Conservation (phyloP, 1,140 invertebrate species). For the Bombus pascuorum region DNA sequence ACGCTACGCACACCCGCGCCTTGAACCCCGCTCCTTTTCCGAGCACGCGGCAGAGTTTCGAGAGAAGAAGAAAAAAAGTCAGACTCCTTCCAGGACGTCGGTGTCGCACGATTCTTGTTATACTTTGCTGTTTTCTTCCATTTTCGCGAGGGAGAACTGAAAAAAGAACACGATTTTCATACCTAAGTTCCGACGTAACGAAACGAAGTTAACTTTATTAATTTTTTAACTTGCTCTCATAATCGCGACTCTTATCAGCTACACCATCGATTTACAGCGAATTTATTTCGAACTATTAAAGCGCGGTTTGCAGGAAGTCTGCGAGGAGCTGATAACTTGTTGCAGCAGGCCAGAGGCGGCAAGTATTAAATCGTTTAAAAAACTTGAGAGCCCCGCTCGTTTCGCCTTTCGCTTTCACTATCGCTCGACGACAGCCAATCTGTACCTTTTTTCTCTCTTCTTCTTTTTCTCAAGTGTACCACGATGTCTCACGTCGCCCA, state of each 20-base stretch:
- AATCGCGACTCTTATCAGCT: not conserved
- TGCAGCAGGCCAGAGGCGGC: not conserved
- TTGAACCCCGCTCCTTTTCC: conserved; percentile 39
- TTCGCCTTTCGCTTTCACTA: not conserved
- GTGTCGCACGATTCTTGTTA: not conserved
- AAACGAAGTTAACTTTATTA: not conserved
- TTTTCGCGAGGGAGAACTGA: not conserved
- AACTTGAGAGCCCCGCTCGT: not conserved
- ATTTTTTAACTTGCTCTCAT: not conserved
- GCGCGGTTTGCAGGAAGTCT: not conserved
- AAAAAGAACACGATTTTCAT: too few species aligned
- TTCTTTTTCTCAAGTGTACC: not conserved
- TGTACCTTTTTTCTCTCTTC: not conserved
- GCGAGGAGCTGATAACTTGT: conserved; percentile 22
- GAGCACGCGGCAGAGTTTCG: conserved; percentile 13
- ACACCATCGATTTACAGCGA: not conserved
- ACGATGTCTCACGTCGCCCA: not conserved
- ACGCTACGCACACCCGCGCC: conserved; percentile 66
- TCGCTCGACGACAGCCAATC: not conserved
- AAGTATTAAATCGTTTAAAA: conserved; percentile 15
- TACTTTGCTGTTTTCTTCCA: not conserved
- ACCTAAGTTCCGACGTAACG: not conserved
- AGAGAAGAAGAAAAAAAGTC: not conserved
- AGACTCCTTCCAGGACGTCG: not conserved
- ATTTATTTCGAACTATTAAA: conserved; percentile 21